Conservation (phyloP, 2,797 vertebrate species). For the Potorous gilbertii region DNA sequence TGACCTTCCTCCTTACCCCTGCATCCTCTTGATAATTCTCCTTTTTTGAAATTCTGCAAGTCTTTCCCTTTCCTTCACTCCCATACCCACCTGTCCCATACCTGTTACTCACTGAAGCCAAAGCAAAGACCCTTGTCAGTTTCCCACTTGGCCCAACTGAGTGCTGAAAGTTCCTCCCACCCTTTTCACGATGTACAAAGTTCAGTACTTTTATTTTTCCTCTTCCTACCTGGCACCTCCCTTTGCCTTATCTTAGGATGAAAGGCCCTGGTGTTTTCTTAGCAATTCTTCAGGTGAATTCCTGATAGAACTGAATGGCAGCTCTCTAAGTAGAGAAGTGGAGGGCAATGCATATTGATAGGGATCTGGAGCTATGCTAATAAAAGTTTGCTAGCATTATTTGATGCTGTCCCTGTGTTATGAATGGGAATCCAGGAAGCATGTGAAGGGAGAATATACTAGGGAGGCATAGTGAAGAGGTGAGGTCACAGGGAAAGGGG, state of each 20-base stretch:
- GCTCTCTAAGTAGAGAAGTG: slow-evolving; percentile 13
- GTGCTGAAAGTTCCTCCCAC: not conserved
- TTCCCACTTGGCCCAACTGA: not conserved
- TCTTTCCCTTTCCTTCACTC: not conserved
- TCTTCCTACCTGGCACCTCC: not conserved
- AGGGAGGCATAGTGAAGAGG: not conserved
- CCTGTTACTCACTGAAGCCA: not conserved
- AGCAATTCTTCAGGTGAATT: not conserved
- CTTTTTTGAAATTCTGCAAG: not conserved
- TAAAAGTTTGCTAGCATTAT: not conserved
- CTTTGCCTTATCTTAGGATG: not conserved
- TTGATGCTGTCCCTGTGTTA: not conserved
- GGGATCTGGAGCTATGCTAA: not conserved
- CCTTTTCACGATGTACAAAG: slow-evolving; percentile 1
- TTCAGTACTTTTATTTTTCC: not conserved
- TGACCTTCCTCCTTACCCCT: not conserved
- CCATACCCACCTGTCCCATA: not conserved
- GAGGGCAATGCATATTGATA: not conserved
- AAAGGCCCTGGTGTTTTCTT: not conserved
- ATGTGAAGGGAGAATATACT: not conserved
- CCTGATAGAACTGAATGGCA: not conserved
- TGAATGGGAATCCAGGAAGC: not conserved
- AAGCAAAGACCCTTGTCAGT: slow-evolving; percentile 12
- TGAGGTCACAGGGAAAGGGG: not conserved
- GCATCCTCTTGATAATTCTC: not conserved